Evolutionary conservation across 2,113 vertebrate species (phyloP).

Genomic region (Phylloscopus whistleri): DNA sequence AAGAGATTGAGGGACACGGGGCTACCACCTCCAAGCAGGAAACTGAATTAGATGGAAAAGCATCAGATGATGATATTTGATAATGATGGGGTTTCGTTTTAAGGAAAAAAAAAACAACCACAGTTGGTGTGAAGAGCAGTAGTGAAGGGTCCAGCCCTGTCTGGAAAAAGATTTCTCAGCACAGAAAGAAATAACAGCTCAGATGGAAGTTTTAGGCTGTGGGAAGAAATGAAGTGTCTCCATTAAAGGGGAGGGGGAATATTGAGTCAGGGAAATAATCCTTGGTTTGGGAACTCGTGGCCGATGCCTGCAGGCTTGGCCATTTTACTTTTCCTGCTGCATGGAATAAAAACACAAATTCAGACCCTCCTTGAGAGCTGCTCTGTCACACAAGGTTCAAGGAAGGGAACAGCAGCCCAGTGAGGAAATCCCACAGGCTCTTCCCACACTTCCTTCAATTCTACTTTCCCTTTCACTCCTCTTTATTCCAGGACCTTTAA

Average conservation of each 20-base stretch:
- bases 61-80: not conserved
- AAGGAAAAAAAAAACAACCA: not conserved
- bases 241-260: not conserved
- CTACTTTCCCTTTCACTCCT: not conserved
- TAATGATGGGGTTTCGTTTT: accelerated
- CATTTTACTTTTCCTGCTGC: not conserved
- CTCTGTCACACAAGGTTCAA: not conserved
- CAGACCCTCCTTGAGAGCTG: not conserved
- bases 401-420: not conserved
- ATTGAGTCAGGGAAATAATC: not conserved
- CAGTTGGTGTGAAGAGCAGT: not conserved
- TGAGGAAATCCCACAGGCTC: accelerated
- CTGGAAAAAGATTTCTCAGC: not conserved
- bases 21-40: not conserved
- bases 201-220: not conserved
- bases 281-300: not conserved
- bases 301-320: not conserved
- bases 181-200: not conserved
- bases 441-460: not conserved
- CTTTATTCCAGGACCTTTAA: not conserved
- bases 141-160: not conserved
- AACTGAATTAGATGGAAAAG: not conserved
- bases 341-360: not conserved
- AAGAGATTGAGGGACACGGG: accelerated
- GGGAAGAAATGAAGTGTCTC: not conserved